A percentile compares a stretch with the other conserved stretches of the same genome.
These are phyloP conservation scores for Megaceryle torquata DNA, from an alignment of 2,113 vertebrate species.

Conservation along the genomic window DNA sequence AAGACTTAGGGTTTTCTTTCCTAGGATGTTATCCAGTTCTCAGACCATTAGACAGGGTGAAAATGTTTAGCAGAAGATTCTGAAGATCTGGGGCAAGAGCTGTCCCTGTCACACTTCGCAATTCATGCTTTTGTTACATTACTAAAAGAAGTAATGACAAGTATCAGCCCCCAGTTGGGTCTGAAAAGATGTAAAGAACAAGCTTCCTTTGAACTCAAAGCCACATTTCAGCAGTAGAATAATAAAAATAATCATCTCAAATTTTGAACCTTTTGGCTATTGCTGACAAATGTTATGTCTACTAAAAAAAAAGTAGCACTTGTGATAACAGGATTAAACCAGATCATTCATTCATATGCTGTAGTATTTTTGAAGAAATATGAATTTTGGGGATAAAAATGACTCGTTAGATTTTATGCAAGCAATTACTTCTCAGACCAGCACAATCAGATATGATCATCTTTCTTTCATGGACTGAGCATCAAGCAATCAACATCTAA, in stretches of 20 bases:
- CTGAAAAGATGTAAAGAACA: neutral
- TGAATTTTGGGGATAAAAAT: neutral
- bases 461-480: neutral
- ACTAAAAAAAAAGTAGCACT: neutral
- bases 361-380: neutral
- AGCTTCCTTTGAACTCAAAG: neutral
- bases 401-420: neutral
- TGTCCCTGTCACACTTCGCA: neutral
- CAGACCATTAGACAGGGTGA: neutral
- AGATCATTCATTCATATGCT: neutral
- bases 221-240: neutral
- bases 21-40: neutral
- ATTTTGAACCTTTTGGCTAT: neutral
- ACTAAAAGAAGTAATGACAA: neutral
- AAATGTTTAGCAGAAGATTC: neutral
- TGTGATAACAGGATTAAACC: neutral
- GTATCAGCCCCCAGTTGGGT: neutral
- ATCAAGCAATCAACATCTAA: neutral
- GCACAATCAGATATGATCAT: neutral
- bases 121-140: neutral
- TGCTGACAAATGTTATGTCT: neutral
- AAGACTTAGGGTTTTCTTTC: neutral
- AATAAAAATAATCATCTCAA: neutral
- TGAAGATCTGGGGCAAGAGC: neutral
- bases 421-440: neutral